phyloP scores from a whole-genome alignment of 1,140 invertebrate species.

The Scaptodrosophila lebanonensis region DNA sequence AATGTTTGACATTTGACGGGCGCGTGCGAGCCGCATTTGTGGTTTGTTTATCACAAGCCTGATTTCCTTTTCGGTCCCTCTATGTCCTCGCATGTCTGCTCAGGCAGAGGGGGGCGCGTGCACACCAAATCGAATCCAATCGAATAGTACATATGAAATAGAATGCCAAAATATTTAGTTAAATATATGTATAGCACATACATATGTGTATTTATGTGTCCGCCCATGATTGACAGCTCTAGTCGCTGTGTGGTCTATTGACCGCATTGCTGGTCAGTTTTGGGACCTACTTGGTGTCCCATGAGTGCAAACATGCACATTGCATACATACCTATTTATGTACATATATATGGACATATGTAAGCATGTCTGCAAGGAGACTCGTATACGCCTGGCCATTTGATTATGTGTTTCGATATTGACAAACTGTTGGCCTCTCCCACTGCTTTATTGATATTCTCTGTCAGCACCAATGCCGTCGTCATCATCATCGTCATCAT shows the following conservation, averaged over 20 bases:
- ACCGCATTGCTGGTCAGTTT: too few relatives aligned
- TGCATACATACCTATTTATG: not conserved
- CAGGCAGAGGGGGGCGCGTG: constrained; percentile 7
- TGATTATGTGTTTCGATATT: constrained; percentile 41
- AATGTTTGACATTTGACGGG: constrained; percentile 23
- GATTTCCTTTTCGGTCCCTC: not conserved
- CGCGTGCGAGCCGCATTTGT: constrained; percentile 55
- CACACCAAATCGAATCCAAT: constrained; percentile 53
- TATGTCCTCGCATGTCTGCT: not conserved
- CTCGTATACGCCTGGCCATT: constrained; percentile 21
- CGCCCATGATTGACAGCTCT: too few relatives aligned
- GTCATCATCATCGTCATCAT: too few relatives aligned
- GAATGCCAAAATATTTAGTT: constrained; percentile 59
- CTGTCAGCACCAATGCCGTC: too few relatives aligned
- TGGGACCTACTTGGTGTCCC: too few relatives aligned
- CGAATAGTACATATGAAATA: too few relatives aligned
- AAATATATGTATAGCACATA: constrained; percentile 25
- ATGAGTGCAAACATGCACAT: not conserved
- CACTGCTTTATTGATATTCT: too few relatives aligned
- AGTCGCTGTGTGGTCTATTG: too few relatives aligned
- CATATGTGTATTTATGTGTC: too few relatives aligned
- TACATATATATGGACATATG: not conserved
- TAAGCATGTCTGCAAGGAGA: too few relatives aligned
- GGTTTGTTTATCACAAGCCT: constrained; percentile 46
- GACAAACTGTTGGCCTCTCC: constrained; percentile 43